phyloP scores from a whole-genome alignment of 2,888 invertebrate genomes.

The Cheilosia impressa region DNA sequence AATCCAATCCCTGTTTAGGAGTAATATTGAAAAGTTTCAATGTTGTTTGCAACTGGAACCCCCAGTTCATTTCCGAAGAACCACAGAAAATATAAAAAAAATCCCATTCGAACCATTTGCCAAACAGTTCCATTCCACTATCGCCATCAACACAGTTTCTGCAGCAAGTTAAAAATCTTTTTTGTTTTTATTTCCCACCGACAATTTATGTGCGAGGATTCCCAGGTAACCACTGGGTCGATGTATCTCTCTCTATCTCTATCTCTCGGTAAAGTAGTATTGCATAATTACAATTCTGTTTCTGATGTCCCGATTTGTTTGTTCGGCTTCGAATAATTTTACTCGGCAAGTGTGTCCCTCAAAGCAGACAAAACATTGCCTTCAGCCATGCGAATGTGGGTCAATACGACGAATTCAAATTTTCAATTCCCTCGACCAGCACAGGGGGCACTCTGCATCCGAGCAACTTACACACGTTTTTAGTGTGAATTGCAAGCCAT shows the following conservation, averaged over 20 bases:
- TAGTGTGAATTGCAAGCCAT: conserved; percentile 49
- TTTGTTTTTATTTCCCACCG: conserved; percentile 45
- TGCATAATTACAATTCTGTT: conserved; percentile 57
- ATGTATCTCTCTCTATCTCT: not conserved
- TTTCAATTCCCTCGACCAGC: conserved; percentile 36
- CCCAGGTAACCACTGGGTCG: conserved; percentile 31
- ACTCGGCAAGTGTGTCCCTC: conserved; percentile 8
- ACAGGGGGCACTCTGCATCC: not conserved
- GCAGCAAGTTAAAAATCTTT: conserved; percentile 23
- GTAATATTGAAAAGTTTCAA: no score
- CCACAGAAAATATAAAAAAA: no score
- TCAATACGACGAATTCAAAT: conserved; percentile 48
- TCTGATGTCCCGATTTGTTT: conserved; percentile 55
- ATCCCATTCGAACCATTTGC: not conserved
- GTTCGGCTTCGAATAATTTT: conserved; percentile 35
- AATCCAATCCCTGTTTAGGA: no score
- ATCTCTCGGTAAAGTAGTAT: not conserved
- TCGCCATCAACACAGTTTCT: conserved; percentile 46
- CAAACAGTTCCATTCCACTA: conserved; percentile 9
- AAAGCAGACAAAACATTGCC: conserved; percentile 19
- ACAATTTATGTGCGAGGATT: conserved; percentile 64
- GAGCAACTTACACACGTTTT: conserved; percentile 2
- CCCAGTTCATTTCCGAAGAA: no score
- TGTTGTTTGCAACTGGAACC: no score
- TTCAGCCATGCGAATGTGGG: conserved; percentile 43